A percentile compares a stretch with the other conserved stretches of the same genome.
These are phyloP conservation scores for Grapholita molesta DNA, from an alignment of 1,140 invertebrate species.

Conservation along the genomic window DNA sequence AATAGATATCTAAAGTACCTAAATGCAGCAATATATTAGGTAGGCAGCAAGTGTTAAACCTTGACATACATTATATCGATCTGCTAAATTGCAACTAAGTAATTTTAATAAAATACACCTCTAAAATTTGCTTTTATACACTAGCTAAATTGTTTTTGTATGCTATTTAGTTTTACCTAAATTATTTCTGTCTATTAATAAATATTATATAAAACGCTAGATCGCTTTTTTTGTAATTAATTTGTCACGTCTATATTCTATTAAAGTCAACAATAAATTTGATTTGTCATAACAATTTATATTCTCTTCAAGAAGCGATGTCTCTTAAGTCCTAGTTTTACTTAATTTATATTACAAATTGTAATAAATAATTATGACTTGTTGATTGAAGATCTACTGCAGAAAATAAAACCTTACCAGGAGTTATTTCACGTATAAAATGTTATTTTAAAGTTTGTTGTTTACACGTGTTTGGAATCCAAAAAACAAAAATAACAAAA, in stretches of 20 bases:
- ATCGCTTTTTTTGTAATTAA: neutral
- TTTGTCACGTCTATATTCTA: neutral
- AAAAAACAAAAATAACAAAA: constrained; percentile 15
- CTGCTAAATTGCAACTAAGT: neutral
- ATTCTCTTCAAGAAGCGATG: too few species aligned
- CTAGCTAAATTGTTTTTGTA: neutral
- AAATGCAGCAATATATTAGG: neutral
- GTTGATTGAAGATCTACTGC: too few species aligned
- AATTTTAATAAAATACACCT: neutral
- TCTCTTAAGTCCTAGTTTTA: too few species aligned
- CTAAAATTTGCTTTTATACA: neutral
- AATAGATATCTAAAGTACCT: too few species aligned
- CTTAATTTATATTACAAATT: too few species aligned
- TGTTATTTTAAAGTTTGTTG: too few species aligned
- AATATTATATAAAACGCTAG: neutral
- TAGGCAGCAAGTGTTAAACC: neutral
- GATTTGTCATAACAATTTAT: neutral
- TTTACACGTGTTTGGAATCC: constrained; percentile 20
- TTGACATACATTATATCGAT: neutral
- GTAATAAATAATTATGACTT: too few species aligned
- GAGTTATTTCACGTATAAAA: too few species aligned
- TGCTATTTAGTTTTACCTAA: neutral
- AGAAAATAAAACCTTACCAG: too few species aligned
- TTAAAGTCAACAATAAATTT: neutral
- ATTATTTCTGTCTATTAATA: neutral